Base-by-base conservation (phyloP, 1,140 invertebrate species). In the Lepidurus apus region DNA sequence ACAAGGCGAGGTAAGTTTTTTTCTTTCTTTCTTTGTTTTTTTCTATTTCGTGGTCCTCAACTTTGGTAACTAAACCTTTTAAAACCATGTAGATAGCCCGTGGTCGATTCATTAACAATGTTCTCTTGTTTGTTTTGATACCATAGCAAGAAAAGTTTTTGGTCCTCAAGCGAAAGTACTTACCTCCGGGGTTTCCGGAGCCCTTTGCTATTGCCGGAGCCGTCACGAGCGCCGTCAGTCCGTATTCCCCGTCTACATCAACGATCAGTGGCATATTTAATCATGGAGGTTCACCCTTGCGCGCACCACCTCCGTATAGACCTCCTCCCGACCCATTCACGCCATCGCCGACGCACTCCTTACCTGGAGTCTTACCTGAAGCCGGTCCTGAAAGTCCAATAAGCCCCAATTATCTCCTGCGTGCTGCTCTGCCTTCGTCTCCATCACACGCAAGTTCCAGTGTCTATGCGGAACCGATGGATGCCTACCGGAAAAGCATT, bases 161-260 rank as follows among this genome's bases (percentile, higher is more conserved):
- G 73, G 91, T 94, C 73, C 85, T 96, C 9, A 93, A 93, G 84
- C 91, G 90, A 83, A 93, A 91, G 83, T 94, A 91, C 81, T 84
- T 88, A 82, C 83, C 83, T 84, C 85, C 86, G 82, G 83, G 86
- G 80, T 86, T 78, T 76, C 26, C 79, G 78, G 78, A 79, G 79
- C 34, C 78, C 76, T 47, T 77, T 53, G 43, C 78, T 44, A 53
- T 79, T 78, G 65, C 45, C 53, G 74, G 42, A 76, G 76, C 44
- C 34, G 73, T 77, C 80, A 78, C 81, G 65, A 34, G 34, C 34
- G 7, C 82, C 43, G 84, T 82, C 79, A 83, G 83, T 13, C 84
- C 82, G 76, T 79, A 42, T 74, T 53, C 26, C 78, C 77, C 44
- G n/a, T 73, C 81, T 86, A 83, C 84, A 83, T 79, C 53, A 13